These are phyloP conservation scores for Hypocryptadius cinnamomeus DNA, from an alignment of 2,113 vertebrate species.

Conservation along the genomic window DNA sequence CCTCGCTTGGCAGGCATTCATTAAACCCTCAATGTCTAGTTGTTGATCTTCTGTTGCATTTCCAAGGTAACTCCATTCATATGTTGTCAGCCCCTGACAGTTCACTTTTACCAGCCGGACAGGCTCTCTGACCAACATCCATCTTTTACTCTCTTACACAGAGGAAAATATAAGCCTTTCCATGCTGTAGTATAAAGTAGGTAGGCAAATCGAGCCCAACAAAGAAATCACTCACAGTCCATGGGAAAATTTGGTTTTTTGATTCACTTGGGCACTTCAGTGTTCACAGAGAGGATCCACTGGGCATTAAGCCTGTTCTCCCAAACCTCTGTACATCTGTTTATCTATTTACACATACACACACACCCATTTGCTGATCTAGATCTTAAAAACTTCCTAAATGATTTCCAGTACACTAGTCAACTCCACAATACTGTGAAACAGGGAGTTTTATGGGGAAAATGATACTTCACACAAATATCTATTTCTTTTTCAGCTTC, in stretches of 20 bases:
- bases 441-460: background rate
- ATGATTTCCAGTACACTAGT: background rate
- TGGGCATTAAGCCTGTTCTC: background rate
- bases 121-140: background rate
- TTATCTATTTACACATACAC: background rate
- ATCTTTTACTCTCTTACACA: background rate
- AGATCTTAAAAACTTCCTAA: background rate
- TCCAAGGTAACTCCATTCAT: slow-evolving; percentile 45
- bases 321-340: background rate
- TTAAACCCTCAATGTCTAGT: background rate
- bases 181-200: background rate
- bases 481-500: background rate
- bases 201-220: background rate
- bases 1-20: background rate
- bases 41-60: background rate
- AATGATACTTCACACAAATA: background rate
- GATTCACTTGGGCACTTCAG: background rate
- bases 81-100: background rate
- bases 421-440: background rate
- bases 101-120: background rate
- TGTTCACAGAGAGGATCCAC: background rate
- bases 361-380: background rate
- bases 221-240: background rate
- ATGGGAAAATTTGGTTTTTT: background rate
- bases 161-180: background rate